These are phyloP conservation scores for Centruroides vittatus DNA, from an alignment of 1,140 invertebrate genomes.

Conservation along the genomic window DNA sequence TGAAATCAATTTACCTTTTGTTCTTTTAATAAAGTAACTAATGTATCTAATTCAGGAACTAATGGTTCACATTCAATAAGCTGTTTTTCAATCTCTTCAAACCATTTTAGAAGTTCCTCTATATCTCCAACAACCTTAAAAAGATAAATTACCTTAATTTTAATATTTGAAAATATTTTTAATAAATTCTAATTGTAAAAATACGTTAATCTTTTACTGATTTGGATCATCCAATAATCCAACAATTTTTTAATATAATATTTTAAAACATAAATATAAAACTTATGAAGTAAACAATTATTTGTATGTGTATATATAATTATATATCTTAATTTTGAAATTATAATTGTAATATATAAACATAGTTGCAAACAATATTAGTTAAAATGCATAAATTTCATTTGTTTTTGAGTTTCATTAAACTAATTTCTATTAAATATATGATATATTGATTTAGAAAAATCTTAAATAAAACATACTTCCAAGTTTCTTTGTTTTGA, in stretches of 20 bases:
- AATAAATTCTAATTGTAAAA: too few species aligned
- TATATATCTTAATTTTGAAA: too few species aligned
- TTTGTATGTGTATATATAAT: too few species aligned
- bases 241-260: too few species aligned
- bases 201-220: too few species aligned
- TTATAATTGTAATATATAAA: background rate
- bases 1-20: conserved; percentile 42
- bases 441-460: background rate
- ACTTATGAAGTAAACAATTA: too few species aligned
- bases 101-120: conserved; percentile 92
- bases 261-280: too few species aligned
- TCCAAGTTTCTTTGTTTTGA: conserved; percentile 53
- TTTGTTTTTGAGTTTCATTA: background rate
- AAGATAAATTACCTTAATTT: background rate
- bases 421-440: background rate
- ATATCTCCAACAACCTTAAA: conserved; percentile 63
- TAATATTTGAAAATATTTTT: too few species aligned
- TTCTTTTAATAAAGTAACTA: conserved; percentile 80
- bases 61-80: conserved; percentile 75
- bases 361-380: background rate
- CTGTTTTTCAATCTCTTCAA: conserved; percentile 72
- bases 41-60: conserved; percentile 69
- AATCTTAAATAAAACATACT: conserved; percentile 13
- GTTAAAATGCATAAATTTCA: background rate
- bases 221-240: too few species aligned